Base-by-base conservation (phyloP, 1,140 invertebrate genomes). In the Rhyacophila brunnea region DNA sequence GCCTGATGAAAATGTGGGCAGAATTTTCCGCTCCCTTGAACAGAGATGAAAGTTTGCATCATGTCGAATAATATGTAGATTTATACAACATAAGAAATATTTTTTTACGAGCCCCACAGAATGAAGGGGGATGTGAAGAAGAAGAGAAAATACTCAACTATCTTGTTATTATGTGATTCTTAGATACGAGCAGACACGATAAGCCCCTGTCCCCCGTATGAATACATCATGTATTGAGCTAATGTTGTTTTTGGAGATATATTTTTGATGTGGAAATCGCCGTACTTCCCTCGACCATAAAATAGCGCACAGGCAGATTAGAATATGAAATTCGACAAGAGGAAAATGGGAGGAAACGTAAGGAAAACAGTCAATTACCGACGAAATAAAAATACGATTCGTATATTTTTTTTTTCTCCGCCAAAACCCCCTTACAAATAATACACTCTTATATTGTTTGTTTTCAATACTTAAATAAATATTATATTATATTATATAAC, bases 131-230 rank as follows among this genome's bases (percentile, higher is more conserved):
- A n/a, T n/a, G n/a, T n/a, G n/a, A 19, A 42, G 32, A 42, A 43
- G 51, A 17, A 45, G 38, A 43, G 42, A 19, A 18, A 50, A 50
- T 36, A 52, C 49, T 53, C 55, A 63, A 63, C 55, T 58, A 63
- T 58, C 55, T 58, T 51, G 55, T 58, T 58, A 58, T 63, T 63
- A 54, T 63, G 55, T 63, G 55, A 58, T 63, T 63, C 60, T 58
- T 48, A 49, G 60, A 54, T 40, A 14, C 32, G 36, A 7, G 17
- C 9, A 10, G 35, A 6, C 36, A 15, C 32, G 36, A 36, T 44
- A 23, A 52, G 13, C 15, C 17, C 44, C 48, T 11, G 13, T 15
- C n/a, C 9, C 13, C 13, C 35, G 34, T 51, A 49, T 54, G 58
- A 54, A 60, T 51, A 63, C 55, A 52, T 63, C 60, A 58, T 58